Percentiles rank a stretch among this genome's conserved stretches.
These are phyloP conservation scores for Nyctalus aviator DNA, from an alignment of 2,797 vertebrate species.

Conservation along the genomic window DNA sequence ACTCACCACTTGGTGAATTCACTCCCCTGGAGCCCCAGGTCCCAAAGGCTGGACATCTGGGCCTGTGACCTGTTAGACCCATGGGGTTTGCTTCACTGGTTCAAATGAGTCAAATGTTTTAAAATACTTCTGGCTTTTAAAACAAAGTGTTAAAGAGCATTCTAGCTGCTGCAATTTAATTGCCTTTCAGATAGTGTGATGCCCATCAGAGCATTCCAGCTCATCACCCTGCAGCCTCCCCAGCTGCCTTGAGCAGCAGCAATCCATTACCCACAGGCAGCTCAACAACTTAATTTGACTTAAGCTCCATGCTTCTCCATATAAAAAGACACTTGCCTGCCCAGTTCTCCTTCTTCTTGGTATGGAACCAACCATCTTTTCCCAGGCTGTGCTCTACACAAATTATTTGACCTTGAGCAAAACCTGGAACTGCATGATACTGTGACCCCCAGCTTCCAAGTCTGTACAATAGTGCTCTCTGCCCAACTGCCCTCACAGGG, in stretches of 20 bases:
- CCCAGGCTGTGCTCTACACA: neutral
- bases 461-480: neutral
- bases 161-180: neutral
- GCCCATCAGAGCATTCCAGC: neutral
- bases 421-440: neutral
- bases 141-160: neutral
- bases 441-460: neutral
- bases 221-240: neutral
- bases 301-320: neutral
- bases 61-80: neutral
- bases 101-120: neutral
- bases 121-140: constrained; percentile 21
- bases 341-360: neutral
- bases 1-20: neutral
- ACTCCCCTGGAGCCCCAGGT: neutral
- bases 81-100: neutral
- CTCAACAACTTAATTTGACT: neutral
- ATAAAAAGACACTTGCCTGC: neutral
- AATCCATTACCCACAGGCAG: constrained; percentile 35
- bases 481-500: too few species aligned
- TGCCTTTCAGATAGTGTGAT: constrained; percentile 21
- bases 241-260: neutral
- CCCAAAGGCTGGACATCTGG: neutral
- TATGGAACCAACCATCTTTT: neutral
- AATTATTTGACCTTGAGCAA: neutral